Conservation (phyloP, 92 coral and sea anemone species). For the Paramuricea clavata region DNA sequence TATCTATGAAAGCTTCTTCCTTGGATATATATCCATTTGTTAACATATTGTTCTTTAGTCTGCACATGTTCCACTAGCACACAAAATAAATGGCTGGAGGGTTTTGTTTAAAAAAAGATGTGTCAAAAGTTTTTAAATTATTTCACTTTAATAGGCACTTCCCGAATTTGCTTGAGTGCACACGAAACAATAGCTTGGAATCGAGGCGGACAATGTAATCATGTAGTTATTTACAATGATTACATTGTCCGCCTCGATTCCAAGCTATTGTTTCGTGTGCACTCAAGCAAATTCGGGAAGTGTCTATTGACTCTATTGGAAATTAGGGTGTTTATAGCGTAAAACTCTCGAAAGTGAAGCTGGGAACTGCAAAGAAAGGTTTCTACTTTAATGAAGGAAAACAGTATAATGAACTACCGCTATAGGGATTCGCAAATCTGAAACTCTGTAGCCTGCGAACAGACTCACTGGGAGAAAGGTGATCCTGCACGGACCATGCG, state of each 20-base stretch:
- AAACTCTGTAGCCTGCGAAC: too few species aligned
- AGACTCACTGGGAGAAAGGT: too few species aligned
- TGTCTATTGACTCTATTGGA: neutral
- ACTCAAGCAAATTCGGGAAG: too few species aligned
- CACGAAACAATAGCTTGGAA: too few species aligned
- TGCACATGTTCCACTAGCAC: neutral
- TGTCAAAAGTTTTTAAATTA: constrained; percentile 29
- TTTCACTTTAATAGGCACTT: neutral
- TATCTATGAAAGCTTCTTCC: neutral
- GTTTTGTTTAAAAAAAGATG: neutral
- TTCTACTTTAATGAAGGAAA: constrained; percentile 18
- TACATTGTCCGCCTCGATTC: too few species aligned
- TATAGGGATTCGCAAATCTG: constrained; percentile 15
- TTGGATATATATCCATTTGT: constrained; percentile 2
- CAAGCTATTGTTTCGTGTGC: too few species aligned
- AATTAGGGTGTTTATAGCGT: constrained; percentile 2
- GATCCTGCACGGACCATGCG: too few species aligned
- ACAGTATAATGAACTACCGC: neutral
- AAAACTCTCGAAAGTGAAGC: constrained; percentile 27
- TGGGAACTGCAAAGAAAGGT: constrained; percentile 28
- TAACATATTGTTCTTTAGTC: constrained; percentile 12
- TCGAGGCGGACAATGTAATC: too few species aligned
- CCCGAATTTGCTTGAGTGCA: too few species aligned
- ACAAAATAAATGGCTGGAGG: neutral
- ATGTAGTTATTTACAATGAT: too few species aligned